These are phyloP conservation scores for Trichacis sp. DNA, from an alignment of 2,888 invertebrate species.

Conservation along the genomic window DNA sequence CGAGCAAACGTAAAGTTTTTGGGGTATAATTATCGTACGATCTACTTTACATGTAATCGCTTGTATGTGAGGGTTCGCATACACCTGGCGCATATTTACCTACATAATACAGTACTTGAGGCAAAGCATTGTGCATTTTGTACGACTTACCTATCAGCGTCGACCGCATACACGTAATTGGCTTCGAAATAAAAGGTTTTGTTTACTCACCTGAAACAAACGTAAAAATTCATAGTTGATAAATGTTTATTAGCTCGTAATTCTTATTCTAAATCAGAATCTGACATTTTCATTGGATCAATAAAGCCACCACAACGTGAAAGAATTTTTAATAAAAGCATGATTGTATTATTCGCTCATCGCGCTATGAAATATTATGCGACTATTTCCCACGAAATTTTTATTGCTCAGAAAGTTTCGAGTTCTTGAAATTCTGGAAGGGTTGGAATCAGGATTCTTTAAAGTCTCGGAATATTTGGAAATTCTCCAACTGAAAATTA, in stretches of 20 bases:
- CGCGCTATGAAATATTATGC: no score
- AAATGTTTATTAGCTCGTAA: neutral
- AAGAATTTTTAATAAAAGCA: neutral
- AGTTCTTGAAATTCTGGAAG: no score
- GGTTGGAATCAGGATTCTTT: no score
- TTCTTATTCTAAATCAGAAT: no score
- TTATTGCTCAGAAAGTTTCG: no score
- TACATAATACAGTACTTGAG: conserved; percentile 34
- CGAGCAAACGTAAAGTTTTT: conserved; percentile 37
- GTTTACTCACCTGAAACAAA: conserved; percentile 35
- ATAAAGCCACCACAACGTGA: no score
- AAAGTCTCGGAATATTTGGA: no score
- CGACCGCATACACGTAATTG: conserved; percentile 20
- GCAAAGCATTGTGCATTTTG: conserved; percentile 42
- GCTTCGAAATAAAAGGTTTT: conserved; percentile 22
- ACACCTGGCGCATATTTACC: conserved; percentile 31
- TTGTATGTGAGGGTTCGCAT: conserved; percentile 9
- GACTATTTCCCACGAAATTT: no score
- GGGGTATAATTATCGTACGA: conserved; percentile 17
- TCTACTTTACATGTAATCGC: conserved; percentile 11
- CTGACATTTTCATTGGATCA: no score
- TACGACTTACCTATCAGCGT: conserved; percentile 40
- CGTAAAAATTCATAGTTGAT: conserved; percentile 1
- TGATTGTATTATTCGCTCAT: no score
- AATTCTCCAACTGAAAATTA: no score